Base-by-base conservation (phyloP, 2,888 invertebrate genomes). In the Heterodera filipjevi region DNA sequence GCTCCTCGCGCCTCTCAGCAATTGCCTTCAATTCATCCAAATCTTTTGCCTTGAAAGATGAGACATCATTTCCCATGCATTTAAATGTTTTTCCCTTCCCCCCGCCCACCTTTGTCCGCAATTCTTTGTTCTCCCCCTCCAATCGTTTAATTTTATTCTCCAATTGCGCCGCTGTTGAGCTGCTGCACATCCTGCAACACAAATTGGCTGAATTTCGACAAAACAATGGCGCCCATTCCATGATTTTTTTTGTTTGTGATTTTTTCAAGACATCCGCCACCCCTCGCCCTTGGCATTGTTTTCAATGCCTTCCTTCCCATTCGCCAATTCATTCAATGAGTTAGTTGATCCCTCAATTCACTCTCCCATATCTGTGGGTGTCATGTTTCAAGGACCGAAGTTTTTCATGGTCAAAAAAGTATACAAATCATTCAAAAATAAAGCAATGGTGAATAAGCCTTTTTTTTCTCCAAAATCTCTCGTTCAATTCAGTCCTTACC, bases 1-100 rank as follows among this genome's bases (percentile, higher is more conserved):
- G 93, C 75, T 93, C 93, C 91, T 97, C 96, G 85, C 94, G 94
- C 86, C 94, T 94, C 91, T 98, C 97, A 85, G 94, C 93, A 88
- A 92, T 92, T 90, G 94, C 94, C 8, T 96, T 94, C 90, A 94
- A 93, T 85, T 92, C 92, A 78, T 93, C 93, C 89, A 96, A 92
- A 86, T 89, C 84, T 27, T 84, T 82, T 49, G 90, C 89, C 79
- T 79, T 39, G 39, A 39, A 39, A 39, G 12, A 39, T 39, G 39
- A 39, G 39, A 39, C 39, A 6, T 39, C 39, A 10, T 12, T 39
- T n/a, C 70, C 35, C 32, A 68, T 32, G 6, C 8, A 30, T 66
- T n/a, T 3, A 32, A 19, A 30, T 66, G 27, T n/a, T 66, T 1
- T 12, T 2, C 39, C 39, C 39, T 39, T 12, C 39, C 39, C 39